Evolutionary conservation across 2,797 vertebrate species (phyloP).

Genomic region (Poeciliopsis paucimaculata): DNA sequence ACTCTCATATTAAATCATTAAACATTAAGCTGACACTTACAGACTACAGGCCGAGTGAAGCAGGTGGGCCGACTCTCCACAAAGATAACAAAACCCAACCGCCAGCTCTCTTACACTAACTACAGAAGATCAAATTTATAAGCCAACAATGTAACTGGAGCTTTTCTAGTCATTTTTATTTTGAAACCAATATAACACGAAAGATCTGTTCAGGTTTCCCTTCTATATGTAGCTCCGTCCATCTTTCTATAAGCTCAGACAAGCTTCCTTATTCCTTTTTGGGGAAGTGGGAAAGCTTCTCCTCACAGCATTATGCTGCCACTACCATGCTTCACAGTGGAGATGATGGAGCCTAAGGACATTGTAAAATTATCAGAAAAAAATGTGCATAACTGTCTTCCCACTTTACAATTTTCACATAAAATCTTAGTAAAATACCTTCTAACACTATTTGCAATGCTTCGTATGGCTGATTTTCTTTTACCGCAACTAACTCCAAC

Average conservation of each 20-base stretch:
- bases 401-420: neutral
- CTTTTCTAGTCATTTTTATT: neutral
- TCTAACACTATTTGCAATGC: neutral
- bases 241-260: neutral
- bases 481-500: neutral
- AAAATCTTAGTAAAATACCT: neutral
- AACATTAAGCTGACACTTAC: constrained; percentile 18
- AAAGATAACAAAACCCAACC: neutral
- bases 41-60: constrained; percentile 2
- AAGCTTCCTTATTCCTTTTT: neutral
- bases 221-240: neutral
- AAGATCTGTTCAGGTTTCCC: no score
- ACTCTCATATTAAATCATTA: constrained; percentile 16
- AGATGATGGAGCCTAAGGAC: neutral
- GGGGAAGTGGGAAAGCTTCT: neutral
- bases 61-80: neutral
- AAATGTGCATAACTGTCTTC: neutral
- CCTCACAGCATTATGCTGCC: neutral
- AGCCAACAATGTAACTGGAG: neutral
- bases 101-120: neutral
- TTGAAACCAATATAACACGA: neutral
- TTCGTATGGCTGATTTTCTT: neutral
- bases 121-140: neutral
- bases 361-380: neutral
- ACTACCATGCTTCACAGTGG: neutral